These are phyloP conservation scores for Matsumyia berberina DNA, from an alignment of 2,888 invertebrate species.

Conservation along the genomic window DNA sequence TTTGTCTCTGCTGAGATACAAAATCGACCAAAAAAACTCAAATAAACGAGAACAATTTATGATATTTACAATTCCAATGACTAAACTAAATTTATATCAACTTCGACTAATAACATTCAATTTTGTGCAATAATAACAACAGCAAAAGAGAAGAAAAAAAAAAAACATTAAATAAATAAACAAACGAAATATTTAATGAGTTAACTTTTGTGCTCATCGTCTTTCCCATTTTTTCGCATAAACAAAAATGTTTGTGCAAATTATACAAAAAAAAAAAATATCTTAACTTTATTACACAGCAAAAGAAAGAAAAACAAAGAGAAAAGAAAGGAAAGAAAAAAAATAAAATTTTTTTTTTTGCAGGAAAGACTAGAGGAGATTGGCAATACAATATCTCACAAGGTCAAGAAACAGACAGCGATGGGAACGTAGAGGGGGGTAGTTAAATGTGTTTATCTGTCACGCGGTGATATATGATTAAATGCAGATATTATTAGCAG, in stretches of 20 bases:
- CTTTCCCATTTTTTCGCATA: background rate
- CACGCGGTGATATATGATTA: conserved; percentile 50
- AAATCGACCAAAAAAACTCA: background rate
- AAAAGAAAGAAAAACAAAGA: background rate
- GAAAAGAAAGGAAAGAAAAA: background rate
- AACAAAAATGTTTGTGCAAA: conserved; percentile 16
- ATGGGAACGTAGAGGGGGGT: background rate
- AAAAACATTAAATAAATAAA: conserved; percentile 35
- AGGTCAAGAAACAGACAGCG: conserved; percentile 11
- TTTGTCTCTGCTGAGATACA: conserved; percentile 5
- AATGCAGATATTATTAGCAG: conserved; percentile 42
- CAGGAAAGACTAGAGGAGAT: too few relatives aligned
- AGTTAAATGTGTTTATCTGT: conserved; percentile 40
- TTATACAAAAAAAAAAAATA: background rate
- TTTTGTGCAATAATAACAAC: conserved; percentile 32
- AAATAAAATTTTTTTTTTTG: too few relatives aligned
- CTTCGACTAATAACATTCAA: conserved; percentile 20
- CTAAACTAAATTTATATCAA: conserved; percentile 47
- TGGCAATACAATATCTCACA: conserved; percentile 8
- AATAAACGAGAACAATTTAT: conserved; percentile 37
- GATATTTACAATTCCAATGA: conserved; percentile 49
- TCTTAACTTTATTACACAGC: background rate
- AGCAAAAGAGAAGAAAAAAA: background rate
- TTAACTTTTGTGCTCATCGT: background rate
- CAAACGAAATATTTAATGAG: conserved; percentile 22